Conservation (phyloP, 2,797 vertebrate genomes). For the Amazona ochrocephala region DNA sequence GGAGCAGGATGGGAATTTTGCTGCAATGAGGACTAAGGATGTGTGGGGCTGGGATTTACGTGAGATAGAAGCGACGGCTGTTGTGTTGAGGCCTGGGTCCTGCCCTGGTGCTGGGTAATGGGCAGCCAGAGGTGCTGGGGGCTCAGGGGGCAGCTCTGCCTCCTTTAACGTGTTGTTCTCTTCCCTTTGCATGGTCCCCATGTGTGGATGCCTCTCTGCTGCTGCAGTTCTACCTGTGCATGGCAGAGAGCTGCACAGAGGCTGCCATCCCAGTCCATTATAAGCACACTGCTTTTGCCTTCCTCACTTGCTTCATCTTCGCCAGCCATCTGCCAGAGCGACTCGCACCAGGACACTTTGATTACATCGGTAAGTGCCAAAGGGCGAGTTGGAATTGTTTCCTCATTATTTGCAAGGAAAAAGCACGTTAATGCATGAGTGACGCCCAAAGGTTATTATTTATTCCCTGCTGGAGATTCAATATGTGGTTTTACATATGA, state of each 20-base stretch:
- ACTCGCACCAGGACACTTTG: conserved; percentile 90
- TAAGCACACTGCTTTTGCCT: conserved; percentile 83
- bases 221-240: conserved; percentile 84
- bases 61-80: background rate
- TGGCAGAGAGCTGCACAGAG: conserved; percentile 74
- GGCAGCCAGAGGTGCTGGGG: accelerated
- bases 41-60: background rate
- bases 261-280: conserved; percentile 82
- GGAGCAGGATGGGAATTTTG: background rate
- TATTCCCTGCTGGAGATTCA: accelerated
- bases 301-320: conserved; percentile 90
- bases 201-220: background rate
- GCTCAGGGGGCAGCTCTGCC: accelerated
- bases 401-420: background rate
- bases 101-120: background rate
- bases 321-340: conserved; percentile 90
- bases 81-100: background rate
- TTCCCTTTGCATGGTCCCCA: background rate
- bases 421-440: accelerated
- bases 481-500: accelerated
- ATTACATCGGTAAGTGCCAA: conserved; percentile 83
- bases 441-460: background rate
- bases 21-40: background rate
- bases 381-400: background rate
- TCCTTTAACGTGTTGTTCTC: background rate